Conservation (phyloP, 2,113 vertebrate genomes). For the Balaeniceps rex region DNA sequence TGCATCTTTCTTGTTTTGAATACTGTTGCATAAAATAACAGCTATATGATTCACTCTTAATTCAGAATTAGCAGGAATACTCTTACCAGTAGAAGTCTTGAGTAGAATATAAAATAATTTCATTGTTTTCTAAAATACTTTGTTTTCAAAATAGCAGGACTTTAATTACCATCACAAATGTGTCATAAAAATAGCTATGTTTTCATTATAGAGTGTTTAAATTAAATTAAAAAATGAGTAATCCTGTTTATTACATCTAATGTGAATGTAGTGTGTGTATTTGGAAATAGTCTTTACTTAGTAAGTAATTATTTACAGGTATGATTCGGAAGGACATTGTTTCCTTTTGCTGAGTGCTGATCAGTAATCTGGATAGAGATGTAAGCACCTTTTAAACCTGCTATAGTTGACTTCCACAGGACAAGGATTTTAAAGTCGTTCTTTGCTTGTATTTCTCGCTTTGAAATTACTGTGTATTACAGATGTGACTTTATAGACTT, state of each 20-base stretch:
- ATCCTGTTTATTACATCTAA: not conserved
- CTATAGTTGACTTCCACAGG: not conserved
- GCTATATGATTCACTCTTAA: not conserved
- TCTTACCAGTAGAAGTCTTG: not conserved
- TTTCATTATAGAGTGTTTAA: not conserved
- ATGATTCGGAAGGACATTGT: not conserved
- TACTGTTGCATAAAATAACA: not conserved
- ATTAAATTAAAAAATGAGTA: not conserved
- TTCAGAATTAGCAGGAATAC: not conserved
- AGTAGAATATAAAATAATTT: not conserved
- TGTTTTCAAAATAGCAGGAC: not conserved
- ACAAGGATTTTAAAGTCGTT: not conserved
- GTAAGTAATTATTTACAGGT: conserved; percentile 16
- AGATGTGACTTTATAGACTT: not conserved
- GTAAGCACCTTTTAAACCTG: not conserved
- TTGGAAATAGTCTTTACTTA: not conserved
- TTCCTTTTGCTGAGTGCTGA: not conserved
- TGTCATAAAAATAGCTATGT: not conserved
- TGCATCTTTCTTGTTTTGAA: not conserved
- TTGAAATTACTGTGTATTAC: not conserved
- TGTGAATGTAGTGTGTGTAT: not conserved
- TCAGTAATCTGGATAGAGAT: not conserved
- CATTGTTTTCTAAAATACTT: not conserved
- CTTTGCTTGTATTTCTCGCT: not conserved
- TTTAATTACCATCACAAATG: not conserved